Conservation (phyloP, 1,140 invertebrate genomes). For the Triops cancriformis region DNA sequence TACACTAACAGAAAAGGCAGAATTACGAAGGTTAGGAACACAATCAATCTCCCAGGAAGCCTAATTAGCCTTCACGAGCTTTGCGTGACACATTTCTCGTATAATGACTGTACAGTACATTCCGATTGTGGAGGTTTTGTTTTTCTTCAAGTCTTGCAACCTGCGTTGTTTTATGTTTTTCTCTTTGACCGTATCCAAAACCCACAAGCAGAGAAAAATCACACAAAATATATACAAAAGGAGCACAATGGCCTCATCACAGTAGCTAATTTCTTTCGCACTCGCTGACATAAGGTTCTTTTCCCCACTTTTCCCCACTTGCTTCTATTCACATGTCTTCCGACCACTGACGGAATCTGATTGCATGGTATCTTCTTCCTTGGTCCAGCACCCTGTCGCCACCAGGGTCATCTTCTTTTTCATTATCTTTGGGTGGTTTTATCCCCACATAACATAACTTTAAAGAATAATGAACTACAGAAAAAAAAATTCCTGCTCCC, state of each 20-base stretch:
- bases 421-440: neutral
- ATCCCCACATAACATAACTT: neutral
- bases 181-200: neutral
- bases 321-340: neutral
- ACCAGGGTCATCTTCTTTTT: neutral
- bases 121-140: too few relatives aligned
- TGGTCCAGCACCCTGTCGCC: conserved; percentile 3
- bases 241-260: conserved; percentile 12
- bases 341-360: neutral
- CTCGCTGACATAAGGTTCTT: neutral
- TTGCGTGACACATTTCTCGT: too few relatives aligned
- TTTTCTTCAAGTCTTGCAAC: neutral
- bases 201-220: neutral
- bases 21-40: too few relatives aligned
- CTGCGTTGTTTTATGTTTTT: neutral
- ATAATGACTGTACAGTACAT: too few relatives aligned
- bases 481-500: neutral
- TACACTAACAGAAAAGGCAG: too few relatives aligned
- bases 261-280: neutral
- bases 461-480: neutral
- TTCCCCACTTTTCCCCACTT: neutral
- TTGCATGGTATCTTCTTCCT: neutral
- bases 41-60: too few relatives aligned
- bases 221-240: neutral
- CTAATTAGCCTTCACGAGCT: too few relatives aligned